Conservation (phyloP, 64 coral and sea anemone genomes). For the Porites lutea region DNA sequence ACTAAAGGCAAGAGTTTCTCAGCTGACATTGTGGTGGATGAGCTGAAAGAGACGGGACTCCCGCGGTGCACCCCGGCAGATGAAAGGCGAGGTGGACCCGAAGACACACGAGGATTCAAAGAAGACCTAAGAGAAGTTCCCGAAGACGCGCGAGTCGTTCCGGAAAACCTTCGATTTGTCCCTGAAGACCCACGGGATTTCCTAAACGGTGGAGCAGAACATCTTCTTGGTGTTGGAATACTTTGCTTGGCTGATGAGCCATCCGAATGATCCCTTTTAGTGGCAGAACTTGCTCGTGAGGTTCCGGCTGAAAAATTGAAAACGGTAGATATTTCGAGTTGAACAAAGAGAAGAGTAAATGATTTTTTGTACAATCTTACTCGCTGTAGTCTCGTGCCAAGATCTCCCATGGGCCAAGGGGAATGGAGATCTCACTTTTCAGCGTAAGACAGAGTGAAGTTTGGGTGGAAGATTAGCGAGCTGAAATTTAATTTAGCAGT, state of each 20-base stretch:
- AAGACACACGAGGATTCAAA: not conserved
- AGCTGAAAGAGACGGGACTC: not conserved
- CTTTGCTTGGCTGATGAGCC: not conserved
- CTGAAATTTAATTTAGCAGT: no score
- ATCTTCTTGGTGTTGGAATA: not conserved
- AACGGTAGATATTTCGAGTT: not conserved
- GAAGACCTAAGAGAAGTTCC: not conserved
- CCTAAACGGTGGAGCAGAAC: not conserved
- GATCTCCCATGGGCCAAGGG: no score
- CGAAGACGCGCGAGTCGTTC: not conserved
- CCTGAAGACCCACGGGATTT: not conserved
- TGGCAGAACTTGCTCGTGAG: not conserved
- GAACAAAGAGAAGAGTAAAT: not conserved
- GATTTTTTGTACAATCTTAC: not conserved
- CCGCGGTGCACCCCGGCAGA: not conserved
- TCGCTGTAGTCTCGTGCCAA: no score
- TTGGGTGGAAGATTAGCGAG: no score
- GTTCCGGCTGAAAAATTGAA: not conserved
- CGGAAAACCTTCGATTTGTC: not conserved
- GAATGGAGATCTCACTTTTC: no score
- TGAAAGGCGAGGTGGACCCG: not conserved
- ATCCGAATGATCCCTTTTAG: not conserved
- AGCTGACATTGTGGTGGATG: not conserved
- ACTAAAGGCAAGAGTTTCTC: constrained; percentile 68
- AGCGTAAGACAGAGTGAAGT: no score